phyloP scores from a whole-genome alignment of 2,113 vertebrate genomes.

The Protobothrops flavoviridis region DNA sequence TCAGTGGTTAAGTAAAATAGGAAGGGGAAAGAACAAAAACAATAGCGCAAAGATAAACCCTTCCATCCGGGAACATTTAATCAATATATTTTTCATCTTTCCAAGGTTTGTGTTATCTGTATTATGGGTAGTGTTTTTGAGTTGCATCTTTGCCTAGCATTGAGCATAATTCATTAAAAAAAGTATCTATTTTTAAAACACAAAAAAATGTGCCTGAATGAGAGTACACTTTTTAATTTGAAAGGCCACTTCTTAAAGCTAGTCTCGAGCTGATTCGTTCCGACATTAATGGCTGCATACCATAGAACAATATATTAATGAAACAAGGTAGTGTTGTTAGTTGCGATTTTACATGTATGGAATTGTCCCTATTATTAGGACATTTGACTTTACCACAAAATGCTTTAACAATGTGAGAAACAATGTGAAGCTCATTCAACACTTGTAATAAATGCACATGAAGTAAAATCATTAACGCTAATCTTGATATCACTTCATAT shows the following conservation, averaged over 20 bases:
- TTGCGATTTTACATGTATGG: not conserved
- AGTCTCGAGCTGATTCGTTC: not conserved
- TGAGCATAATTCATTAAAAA: not conserved
- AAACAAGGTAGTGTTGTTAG: not conserved
- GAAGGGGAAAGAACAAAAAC: not conserved
- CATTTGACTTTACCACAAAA: not conserved
- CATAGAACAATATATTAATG: not conserved
- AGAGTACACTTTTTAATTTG: not conserved
- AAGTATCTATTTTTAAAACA: not conserved
- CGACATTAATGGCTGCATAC: not conserved
- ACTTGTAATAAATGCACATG: not conserved
- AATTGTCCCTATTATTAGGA: not conserved
- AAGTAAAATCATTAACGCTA: not conserved
- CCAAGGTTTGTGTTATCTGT: not conserved
- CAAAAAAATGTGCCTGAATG: not conserved
- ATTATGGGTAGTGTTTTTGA: not conserved
- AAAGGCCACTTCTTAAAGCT: not conserved
- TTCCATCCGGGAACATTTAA: slow-evolving; percentile 26
- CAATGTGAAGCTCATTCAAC: not conserved
- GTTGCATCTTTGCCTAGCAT: not conserved
- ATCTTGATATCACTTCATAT: not conserved
- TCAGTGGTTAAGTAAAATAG: slow-evolving; percentile 19
- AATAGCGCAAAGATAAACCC: slow-evolving; percentile 16
- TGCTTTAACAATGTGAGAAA: not conserved
- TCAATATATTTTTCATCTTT: slow-evolving; percentile 21